Evolutionary conservation across 1,140 invertebrate genomes (phyloP), one percentile per base, ranked within the genome.

Genomic region (Vollenhovia emeryi): DNA sequence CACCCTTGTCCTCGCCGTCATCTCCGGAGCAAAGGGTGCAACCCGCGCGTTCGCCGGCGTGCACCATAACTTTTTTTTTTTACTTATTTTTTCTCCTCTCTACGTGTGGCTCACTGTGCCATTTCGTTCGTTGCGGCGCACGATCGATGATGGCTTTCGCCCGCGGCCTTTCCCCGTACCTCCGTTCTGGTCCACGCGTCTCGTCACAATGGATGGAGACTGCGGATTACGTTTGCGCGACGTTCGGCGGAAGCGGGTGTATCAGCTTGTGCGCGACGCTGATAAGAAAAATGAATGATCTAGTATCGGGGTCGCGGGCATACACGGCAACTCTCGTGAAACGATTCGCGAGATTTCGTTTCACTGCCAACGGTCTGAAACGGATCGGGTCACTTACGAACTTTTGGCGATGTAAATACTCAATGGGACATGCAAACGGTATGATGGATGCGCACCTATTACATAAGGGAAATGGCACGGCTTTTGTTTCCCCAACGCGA

Each of bases 201-300:
- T 71, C 68, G 66, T 82, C 78, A 82, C 78, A 82, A 82, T 73
- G 78, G 36, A 57, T 71, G 78, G 50, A 82, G 66, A 73, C 78
- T 82, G 50, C 50, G 78, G 78, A 82, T 82, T 82, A 82, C 78
- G 40, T 79, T 79, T 79, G 43, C 36, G 78, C 78, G 78, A 80
- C 7, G 33, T 40, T 80, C 48, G 24, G 7, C 64, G 78, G 50
- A 82, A 82, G 78, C 66, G 66, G 24, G 43, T 82, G 50, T 73
- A 82, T 82, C 78, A 71, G 78, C 50, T 82, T 82, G 78, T 82
- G 78, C 66, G 27, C 36, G 66, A 57, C 36, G 66, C 66, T 82
- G 78, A 82, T 82, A 82, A 82, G 78, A 73, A 82, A 82, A 82
- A 82, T 45, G 78, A 57, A 73, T 82, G 78, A 82, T 82, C 64